Evolutionary conservation across 2,888 invertebrate genomes (phyloP), one percentile per base, ranked within the genome.

Genomic region (Agrotis exclamationis): DNA sequence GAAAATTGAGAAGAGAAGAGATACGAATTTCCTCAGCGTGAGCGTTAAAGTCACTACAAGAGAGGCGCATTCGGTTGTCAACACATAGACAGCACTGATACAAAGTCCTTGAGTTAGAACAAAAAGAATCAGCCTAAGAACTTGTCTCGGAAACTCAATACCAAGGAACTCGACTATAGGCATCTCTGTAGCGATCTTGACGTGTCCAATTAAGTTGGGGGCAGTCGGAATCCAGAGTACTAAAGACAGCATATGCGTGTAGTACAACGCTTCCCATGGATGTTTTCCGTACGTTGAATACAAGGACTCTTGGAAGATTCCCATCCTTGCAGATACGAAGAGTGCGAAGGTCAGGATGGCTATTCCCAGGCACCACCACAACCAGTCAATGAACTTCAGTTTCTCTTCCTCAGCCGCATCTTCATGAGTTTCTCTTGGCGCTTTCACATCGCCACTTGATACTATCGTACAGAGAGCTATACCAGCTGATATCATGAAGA

Each of bases 41-140:
- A 99, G 98, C 0, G 99, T 99, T 83, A 99, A 96, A 0, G 99
- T 99, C 1, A 99, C 99, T 0, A 99, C 99, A 57, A 99, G 93
- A 0, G 99, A 99, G 0, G 98, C 97, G 90, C 99, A 99, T 93
- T 99, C 99, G 0, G 99, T 98, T 1, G 99, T 99, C 88, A 99
- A 95, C 45, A 98, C 97, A 89, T 99, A 99, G 1, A 99, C 99
- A 13, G 99, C 98, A 90, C 98, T 98, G 76, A 99, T 99, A 92
- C 99, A 99, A 75, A 99, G 85, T 0, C 96, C 99, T 97, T 99
- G 99, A 1, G 99, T 99, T 3, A 98, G 84, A 9, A 98, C 97
- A 92, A 99, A 99, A 39, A 98, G 97, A 50, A 98, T 91, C 59
- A 99, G 95, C 94, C 97, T 98, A 7, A 98, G 85, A 90, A 99